Conservation (phyloP, 2,888 invertebrate genomes). For the Lasioglossum oenotherae region DNA sequence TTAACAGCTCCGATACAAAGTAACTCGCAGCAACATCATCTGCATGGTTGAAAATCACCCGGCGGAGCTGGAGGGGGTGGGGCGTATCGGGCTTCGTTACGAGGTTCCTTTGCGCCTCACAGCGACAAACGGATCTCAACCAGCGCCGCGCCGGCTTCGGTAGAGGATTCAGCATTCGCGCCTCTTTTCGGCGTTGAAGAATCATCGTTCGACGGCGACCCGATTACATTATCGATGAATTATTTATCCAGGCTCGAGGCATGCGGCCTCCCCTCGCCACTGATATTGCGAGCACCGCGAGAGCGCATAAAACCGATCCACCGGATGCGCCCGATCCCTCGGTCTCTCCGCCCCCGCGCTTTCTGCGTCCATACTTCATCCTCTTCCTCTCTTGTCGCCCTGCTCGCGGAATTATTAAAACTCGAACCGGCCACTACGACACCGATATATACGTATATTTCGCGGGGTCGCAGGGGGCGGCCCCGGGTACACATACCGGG, state of each 20-base stretch:
- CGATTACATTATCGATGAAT: slow-evolving; percentile 74
- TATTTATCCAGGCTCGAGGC: slow-evolving; percentile 69
- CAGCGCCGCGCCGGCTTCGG: background rate
- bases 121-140: background rate
- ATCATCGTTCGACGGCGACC: slow-evolving; percentile 18
- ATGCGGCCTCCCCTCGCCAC: slow-evolving; percentile 19
- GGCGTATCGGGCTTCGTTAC: slow-evolving; percentile 33
- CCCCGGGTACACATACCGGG: slow-evolving; percentile 69
- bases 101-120: slow-evolving; percentile 41
- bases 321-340: slow-evolving; percentile 56
- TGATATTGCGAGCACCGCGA: slow-evolving; percentile 72
- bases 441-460: slow-evolving; percentile 61
- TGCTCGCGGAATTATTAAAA: slow-evolving; percentile 79
- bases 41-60: slow-evolving; percentile 65
- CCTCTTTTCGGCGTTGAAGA: slow-evolving; percentile 27
- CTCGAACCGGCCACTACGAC: slow-evolving; percentile 73
- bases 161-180: slow-evolving; percentile 34
- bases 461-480: slow-evolving; percentile 34
- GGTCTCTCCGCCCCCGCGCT: background rate
- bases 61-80: background rate
- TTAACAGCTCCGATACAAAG: slow-evolving; percentile 62
- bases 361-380: slow-evolving; percentile 33
- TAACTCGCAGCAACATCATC: slow-evolving; percentile 56
- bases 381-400: slow-evolving; percentile 67
- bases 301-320: slow-evolving; percentile 58